phyloP scores from a whole-genome alignment of 2,113 vertebrate genomes.

The Callipepla squamata region DNA sequence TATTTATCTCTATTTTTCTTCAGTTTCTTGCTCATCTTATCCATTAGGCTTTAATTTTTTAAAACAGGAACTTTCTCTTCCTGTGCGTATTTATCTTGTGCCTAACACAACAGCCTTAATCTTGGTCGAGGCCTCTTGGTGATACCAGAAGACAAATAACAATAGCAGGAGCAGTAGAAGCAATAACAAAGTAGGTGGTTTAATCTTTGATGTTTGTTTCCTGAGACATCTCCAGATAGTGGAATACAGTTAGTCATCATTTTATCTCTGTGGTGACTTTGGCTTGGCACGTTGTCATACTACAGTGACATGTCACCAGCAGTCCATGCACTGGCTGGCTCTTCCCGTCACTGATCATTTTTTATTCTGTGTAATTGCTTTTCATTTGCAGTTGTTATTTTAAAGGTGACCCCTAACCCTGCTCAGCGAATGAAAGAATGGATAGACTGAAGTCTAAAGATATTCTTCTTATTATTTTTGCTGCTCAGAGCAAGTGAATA shows the following conservation, averaged over 20 bases:
- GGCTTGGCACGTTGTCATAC: constrained; percentile 8
- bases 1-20: constrained; percentile 38
- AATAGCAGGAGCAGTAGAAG: constrained; percentile 63
- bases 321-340: not conserved
- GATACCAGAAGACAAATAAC: constrained; percentile 65
- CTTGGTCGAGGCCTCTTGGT: constrained; percentile 45
- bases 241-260: not conserved
- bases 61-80: constrained; percentile 58
- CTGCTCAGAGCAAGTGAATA: not conserved
- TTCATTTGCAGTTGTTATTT: constrained; percentile 40
- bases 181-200: constrained; percentile 60
- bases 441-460: not conserved
- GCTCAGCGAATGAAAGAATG: constrained; percentile 28
- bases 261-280: constrained; percentile 28
- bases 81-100: constrained; percentile 61
- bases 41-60: constrained; percentile 27
- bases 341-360: not conserved
- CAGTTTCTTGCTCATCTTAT: constrained; percentile 37
- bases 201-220: constrained; percentile 32
- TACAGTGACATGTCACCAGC: not conserved
- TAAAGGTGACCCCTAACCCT: constrained; percentile 44
- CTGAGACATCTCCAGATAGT: not conserved
- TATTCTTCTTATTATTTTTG: not conserved
- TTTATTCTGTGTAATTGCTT: constrained; percentile 36
- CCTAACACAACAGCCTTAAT: not conserved